phyloP scores from a whole-genome alignment of 2,797 vertebrate species.

The Malacoctenus gilli region DNA sequence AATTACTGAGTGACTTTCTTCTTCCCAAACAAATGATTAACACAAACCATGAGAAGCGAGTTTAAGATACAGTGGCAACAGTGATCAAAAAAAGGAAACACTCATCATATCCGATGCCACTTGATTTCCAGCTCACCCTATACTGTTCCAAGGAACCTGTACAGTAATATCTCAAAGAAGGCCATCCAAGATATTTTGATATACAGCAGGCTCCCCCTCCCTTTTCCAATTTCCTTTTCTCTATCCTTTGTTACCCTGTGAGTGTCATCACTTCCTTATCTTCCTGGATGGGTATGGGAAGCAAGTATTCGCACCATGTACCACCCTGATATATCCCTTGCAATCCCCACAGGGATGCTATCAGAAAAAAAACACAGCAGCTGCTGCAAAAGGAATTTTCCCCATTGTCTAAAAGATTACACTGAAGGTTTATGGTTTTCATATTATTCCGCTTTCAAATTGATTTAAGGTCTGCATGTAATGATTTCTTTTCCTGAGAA shows the following conservation, averaged over 20 bases:
- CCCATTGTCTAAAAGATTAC: conserved; percentile 36
- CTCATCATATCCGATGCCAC: conserved; percentile 30
- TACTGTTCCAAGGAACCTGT: conserved; percentile 31
- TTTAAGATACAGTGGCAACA: background rate
- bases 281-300: conserved; percentile 46
- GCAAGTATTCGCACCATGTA: conserved; percentile 43
- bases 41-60: too few relatives aligned
- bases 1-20: too few relatives aligned
- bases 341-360: conserved; percentile 28
- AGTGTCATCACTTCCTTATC: conserved; percentile 73
- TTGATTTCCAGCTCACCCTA: conserved; percentile 38
- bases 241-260: conserved; percentile 62
- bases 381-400: conserved; percentile 14
- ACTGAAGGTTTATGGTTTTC: conserved; percentile 37
- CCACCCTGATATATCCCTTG: conserved; percentile 59
- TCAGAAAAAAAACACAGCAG: conserved; percentile 52
- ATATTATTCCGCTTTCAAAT: conserved; percentile 28
- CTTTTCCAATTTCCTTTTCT: conserved; percentile 72
- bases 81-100: conserved; percentile 20
- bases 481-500: background rate
- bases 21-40: too few relatives aligned
- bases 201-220: conserved; percentile 39
- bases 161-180: conserved; percentile 48
- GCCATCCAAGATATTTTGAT: conserved; percentile 52
- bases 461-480: conserved; percentile 5